A percentile compares a stretch with the other conserved stretches of the same genome.
phyloP scores from a whole-genome alignment of 2,888 invertebrate species.

The Merodon equestris region DNA sequence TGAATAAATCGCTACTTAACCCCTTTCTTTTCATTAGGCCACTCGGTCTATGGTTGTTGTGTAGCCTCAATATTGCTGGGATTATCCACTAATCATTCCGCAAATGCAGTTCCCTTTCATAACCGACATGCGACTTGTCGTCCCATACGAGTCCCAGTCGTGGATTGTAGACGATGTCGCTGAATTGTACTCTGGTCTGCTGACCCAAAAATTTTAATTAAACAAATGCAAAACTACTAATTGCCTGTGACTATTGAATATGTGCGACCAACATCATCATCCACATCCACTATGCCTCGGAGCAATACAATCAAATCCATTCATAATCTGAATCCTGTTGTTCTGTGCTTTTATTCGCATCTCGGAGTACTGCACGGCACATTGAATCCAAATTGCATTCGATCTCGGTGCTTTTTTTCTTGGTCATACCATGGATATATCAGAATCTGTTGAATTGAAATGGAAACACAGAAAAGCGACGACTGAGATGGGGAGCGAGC shows the following conservation, averaged over 20 bases:
- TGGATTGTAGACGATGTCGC: not conserved
- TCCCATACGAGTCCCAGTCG: no score
- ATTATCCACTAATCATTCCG: no score
- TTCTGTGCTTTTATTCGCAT: not conserved
- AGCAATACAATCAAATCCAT: constrained; percentile 41
- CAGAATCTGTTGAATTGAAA: no score
- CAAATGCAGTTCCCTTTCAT: no score
- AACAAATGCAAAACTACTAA: constrained; percentile 59
- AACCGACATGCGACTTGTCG: no score
- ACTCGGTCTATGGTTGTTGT: no score
- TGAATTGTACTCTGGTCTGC: constrained; percentile 23
- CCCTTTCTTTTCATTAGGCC: no score
- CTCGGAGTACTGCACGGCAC: not conserved
- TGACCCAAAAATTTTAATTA: constrained; percentile 65
- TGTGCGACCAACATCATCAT: constrained; percentile 5
- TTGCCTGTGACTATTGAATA: constrained; percentile 54
- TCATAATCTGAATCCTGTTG: constrained; percentile 20
- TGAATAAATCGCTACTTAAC: no score
- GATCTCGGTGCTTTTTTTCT: not conserved
- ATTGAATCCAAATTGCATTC: not conserved
- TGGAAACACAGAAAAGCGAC: no score
- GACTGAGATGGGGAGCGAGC: no score
- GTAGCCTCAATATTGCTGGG: no score
- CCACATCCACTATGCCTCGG: not conserved
- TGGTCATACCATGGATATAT: no score